Percentiles rank a stretch among this genome's conserved stretches.
Evolutionary conservation across 2,888 invertebrate genomes (phyloP).

Genomic region (Ophonus ardosiacus): DNA sequence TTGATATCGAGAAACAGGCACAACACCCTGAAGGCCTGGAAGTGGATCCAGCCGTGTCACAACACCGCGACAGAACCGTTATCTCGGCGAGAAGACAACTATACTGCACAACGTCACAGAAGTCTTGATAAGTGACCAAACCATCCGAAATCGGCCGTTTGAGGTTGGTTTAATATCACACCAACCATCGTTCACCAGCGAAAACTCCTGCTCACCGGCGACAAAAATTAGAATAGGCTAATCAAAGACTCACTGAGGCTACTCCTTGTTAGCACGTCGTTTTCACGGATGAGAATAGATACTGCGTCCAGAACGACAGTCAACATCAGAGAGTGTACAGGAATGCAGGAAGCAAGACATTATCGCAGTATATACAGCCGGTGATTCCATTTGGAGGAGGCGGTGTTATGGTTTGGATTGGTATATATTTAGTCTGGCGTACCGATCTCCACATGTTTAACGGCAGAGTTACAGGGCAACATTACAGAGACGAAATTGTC

Average conservation of each 20-base stretch:
- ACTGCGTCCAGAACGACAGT: slow-evolving; percentile 6
- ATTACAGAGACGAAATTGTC: neutral
- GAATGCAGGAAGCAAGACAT: too few relatives aligned
- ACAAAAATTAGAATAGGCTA: neutral
- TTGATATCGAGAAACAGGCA: slow-evolving; percentile 1
- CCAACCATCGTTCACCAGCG: neutral
- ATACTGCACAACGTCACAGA: neutral
- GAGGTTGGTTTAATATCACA: slow-evolving; percentile 3
- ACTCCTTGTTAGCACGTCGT: neutral
- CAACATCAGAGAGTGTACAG: slow-evolving; percentile 12
- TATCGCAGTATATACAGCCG: neutral
- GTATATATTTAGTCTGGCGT: neutral
- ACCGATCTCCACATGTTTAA: slow-evolving; percentile 1
- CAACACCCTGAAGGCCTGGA: neutral
- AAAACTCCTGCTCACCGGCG: neutral
- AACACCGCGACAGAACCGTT: neutral
- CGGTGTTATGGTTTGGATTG: neutral
- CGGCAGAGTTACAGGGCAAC: neutral
- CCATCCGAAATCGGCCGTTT: neutral
- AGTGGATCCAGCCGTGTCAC: neutral
- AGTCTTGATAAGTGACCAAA: slow-evolving; percentile 7
- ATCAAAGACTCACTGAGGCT: neutral
- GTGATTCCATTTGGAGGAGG: neutral
- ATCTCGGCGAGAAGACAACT: slow-evolving; percentile 2
- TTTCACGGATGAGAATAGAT: slow-evolving; percentile 18